Evolutionary conservation across 1,140 invertebrate genomes (phyloP).

Genomic region (Drosophila nebulosa): DNA sequence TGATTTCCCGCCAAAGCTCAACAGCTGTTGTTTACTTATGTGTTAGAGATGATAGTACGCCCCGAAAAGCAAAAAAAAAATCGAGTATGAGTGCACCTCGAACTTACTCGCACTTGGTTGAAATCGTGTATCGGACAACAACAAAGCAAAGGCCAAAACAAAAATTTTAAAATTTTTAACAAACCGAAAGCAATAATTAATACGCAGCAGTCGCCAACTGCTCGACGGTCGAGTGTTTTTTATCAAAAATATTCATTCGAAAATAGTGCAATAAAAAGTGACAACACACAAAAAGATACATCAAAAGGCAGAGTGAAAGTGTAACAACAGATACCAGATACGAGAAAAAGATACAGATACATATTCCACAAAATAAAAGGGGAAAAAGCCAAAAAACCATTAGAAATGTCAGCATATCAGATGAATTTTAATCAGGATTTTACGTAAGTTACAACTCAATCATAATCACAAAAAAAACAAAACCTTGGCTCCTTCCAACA

Average conservation of each 20-base stretch:
- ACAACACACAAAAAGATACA: slow-evolving; percentile 4
- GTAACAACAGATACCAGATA: slow-evolving; percentile 31
- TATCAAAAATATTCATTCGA: slow-evolving; percentile 6
- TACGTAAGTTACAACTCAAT: slow-evolving; percentile 70
- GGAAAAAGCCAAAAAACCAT: slow-evolving; percentile 23
- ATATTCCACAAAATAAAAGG: background rate
- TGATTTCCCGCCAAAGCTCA: too few relatives aligned
- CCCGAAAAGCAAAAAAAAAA: too few relatives aligned
- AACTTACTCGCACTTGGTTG: too few relatives aligned
- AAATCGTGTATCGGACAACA: slow-evolving; percentile 18
- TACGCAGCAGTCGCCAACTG: slow-evolving; percentile 14
- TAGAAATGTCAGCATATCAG: slow-evolving; percentile 67
- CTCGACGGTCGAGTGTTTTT: slow-evolving; percentile 9
- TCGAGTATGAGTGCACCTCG: too few relatives aligned
- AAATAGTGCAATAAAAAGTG: slow-evolving; percentile 21
- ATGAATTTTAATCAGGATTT: slow-evolving; percentile 80
- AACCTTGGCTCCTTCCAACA: slow-evolving; percentile 39
- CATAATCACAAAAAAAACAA: slow-evolving; percentile 15
- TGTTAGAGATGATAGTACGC: too few relatives aligned
- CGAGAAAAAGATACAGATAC: slow-evolving; percentile 31
- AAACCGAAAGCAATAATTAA: slow-evolving; percentile 10
- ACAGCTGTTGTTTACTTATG: too few relatives aligned
- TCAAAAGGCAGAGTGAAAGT: slow-evolving; percentile 53
- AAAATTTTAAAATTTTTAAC: slow-evolving; percentile 15
- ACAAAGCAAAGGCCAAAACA: slow-evolving; percentile 35